Evolutionary conservation across 2,888 invertebrate genomes (phyloP), one percentile per base, ranked within the genome.

Genomic region (Isotomurus palustris): DNA sequence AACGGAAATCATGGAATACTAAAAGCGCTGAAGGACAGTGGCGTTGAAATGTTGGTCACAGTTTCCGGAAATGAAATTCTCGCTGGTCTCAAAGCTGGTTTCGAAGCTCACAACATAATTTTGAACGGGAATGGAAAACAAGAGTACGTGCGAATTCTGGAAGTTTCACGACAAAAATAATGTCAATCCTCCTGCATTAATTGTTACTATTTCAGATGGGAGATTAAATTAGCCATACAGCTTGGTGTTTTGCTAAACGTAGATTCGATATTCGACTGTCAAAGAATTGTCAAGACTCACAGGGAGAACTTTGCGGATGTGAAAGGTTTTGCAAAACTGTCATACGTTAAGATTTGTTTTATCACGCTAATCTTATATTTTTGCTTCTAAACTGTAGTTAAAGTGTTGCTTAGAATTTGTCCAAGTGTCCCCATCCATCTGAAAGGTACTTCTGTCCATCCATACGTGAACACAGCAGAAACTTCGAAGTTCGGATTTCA

Each of bases 91-190:
- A 60, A 72, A 29, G 68, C 71, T n/a, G 76, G 76, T 22, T 75
- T 75, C 60, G 41, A 62, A 17, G 72, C 74, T 0, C 59, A 62
- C 21, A 59, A 67, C 2, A 71, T 76, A 24, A 67, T 77, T 28
- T 71, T 75, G 28, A 77, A 76, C 66, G 77, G 77, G 5, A 76
- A 75, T 66, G 76, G 77, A 3, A 77, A 77, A 58, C 71, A 71
- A 25, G 56, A 56, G 71, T 70, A 58, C 67, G 29, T 25, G 41
- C 22, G 32, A 24, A 21, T 44, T 36, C 10, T 8, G 8, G 5
- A 10, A 21, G 2, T n/a, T 43, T 52, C 19, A 41, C 38, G 41
- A 22, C 29, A 38, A 1, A n/a, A n/a, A n/a, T n/a, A 38, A 14
- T 27, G 40, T 35, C 24, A 36, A 36, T 22, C 5, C n/a, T 12